Percentiles rank a stretch among this genome's conserved stretches.
Evolutionary conservation across 2,797 vertebrate species (phyloP).

Genomic region (Benthosema pterotum): DNA sequence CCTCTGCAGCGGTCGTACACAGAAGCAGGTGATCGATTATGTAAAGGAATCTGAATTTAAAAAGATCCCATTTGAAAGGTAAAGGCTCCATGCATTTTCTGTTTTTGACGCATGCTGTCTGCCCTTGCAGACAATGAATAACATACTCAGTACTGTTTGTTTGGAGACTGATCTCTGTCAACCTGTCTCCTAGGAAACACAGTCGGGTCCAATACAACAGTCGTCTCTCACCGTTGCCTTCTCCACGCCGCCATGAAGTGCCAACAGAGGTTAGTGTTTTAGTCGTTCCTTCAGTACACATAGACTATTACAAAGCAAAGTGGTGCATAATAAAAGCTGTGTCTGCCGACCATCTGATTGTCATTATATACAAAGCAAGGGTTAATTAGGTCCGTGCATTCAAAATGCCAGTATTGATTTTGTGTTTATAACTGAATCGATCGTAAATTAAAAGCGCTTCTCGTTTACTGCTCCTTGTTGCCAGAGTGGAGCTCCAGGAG

Average conservation of each 20-base stretch:
- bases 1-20: slow-evolving; percentile 90
- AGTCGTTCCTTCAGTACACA: not conserved
- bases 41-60: slow-evolving; percentile 96
- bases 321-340: not conserved
- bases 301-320: not conserved
- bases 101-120: slow-evolving; percentile 22
- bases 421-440: slow-evolving; percentile 3
- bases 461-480: slow-evolving; percentile 35
- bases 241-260: slow-evolving; percentile 88
- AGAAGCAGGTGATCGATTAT: slow-evolving; percentile 98
- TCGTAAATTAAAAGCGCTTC: slow-evolving; percentile 9
- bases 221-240: slow-evolving; percentile 84
- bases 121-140: not conserved
- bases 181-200: slow-evolving; percentile 88
- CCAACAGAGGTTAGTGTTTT: slow-evolving; percentile 89
- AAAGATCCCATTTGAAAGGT: slow-evolving; percentile 98
- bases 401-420: slow-evolving; percentile 3
- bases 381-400: not conserved
- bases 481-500: slow-evolving; percentile 79
- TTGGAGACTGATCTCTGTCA: slow-evolving; percentile 37
- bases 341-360: not conserved
- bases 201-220: slow-evolving; percentile 91
- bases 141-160: not conserved
- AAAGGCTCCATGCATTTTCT: slow-evolving; percentile 46
- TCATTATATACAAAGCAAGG: slow-evolving; percentile 6